Percentiles rank a stretch among this genome's conserved stretches.
Evolutionary conservation across 2,888 invertebrate species (phyloP).

Genomic region (Yponomeuta plumbellus): DNA sequence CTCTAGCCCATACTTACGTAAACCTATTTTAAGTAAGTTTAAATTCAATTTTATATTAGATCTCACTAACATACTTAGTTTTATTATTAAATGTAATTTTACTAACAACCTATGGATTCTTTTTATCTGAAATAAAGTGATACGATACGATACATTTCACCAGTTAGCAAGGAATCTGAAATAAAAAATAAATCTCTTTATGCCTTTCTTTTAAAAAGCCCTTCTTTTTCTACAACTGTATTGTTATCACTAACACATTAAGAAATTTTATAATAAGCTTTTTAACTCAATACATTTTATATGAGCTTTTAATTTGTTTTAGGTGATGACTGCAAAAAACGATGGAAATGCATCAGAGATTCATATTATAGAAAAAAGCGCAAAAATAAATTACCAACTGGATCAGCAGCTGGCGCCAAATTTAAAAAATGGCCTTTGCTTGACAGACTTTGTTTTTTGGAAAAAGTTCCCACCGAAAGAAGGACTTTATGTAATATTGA

Average conservation of each 20-base stretch:
- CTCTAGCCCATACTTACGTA: no score
- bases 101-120: no score
- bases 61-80: no score
- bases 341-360: constrained; percentile 26
- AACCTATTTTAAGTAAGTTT: no score
- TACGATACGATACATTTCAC: no score
- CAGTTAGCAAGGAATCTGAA: constrained; percentile 20
- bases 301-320: constrained; percentile 19
- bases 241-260: not conserved
- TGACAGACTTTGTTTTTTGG: constrained; percentile 19
- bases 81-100: no score
- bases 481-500: not conserved
- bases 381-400: constrained; percentile 28
- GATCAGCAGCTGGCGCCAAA: constrained; percentile 28
- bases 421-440: constrained; percentile 21
- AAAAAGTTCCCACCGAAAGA: constrained; percentile 20
- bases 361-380: constrained; percentile 27
- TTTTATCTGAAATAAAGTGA: no score
- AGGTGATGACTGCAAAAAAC: constrained; percentile 22
- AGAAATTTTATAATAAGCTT: constrained; percentile 15
- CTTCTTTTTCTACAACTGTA: constrained; percentile 6
- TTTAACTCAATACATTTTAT: constrained; percentile 19
- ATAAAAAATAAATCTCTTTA: constrained; percentile 18
- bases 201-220: constrained; percentile 14
- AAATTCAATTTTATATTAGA: no score